Percentiles rank a stretch among this genome's conserved stretches.
Conservation (phyloP, 2,797 vertebrate genomes). For the Remorina albescens region DNA sequence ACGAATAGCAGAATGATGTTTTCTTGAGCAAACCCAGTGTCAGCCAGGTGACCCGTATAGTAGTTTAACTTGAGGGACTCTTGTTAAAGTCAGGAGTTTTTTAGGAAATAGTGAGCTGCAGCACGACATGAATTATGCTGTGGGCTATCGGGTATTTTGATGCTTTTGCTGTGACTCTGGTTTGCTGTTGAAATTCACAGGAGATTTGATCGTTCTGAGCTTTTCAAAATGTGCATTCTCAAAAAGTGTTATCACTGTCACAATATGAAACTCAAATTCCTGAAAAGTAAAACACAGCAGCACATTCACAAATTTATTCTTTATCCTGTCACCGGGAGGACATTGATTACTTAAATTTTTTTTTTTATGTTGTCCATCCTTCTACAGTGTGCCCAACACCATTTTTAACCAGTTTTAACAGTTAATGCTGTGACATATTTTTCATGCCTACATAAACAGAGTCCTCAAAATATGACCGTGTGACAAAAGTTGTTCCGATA, state of each 20-base stretch:
- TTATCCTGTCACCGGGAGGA: not conserved
- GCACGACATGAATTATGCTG: not conserved
- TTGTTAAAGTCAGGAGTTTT: not conserved
- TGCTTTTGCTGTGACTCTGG: not conserved
- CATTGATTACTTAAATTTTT: conserved; percentile 1
- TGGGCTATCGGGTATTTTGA: not conserved
- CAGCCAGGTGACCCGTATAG: not conserved
- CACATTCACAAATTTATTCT: not conserved
- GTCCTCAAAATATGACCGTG: not conserved
- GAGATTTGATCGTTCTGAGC: not conserved
- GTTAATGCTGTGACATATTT: not conserved
- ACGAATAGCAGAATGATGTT: too few relatives aligned
- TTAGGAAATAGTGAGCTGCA: not conserved
- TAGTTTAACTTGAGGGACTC: not conserved
- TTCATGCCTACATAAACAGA: not conserved
- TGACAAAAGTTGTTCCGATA: not conserved
- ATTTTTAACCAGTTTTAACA: not conserved
- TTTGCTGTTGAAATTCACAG: not conserved
- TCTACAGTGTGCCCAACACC: not conserved
- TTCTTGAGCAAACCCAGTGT: too few relatives aligned
- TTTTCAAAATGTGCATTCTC: not conserved
- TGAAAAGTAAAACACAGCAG: not conserved
- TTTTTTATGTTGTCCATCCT: not conserved
- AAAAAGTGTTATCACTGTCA: not conserved
- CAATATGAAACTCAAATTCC: not conserved